phyloP scores from a whole-genome alignment of 2,888 invertebrate species.

The Xylocampa areola region DNA sequence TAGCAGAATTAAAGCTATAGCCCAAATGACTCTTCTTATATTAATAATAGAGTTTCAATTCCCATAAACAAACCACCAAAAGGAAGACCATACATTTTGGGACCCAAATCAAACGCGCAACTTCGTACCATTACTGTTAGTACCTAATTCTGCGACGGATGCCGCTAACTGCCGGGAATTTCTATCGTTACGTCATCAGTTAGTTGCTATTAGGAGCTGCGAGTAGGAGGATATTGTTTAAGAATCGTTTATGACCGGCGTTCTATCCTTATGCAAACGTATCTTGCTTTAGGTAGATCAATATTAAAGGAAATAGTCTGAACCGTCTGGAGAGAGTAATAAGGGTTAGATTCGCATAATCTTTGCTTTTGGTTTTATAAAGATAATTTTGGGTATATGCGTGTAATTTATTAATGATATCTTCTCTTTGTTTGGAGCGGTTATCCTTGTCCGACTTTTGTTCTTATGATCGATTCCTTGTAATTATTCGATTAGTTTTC shows the following conservation, averaged over 20 bases:
- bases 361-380: not conserved
- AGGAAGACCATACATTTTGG: slow-evolving; percentile 42
- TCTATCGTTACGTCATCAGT: slow-evolving; percentile 67
- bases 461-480: slow-evolving; percentile 54
- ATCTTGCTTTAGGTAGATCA: slow-evolving; percentile 47
- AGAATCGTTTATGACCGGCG: slow-evolving; percentile 48
- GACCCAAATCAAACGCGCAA: slow-evolving; percentile 52
- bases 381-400: slow-evolving; percentile 37
- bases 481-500: slow-evolving; percentile 59
- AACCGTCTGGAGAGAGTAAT: no score
- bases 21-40: no score
- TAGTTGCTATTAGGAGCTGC: slow-evolving; percentile 50
- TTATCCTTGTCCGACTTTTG: slow-evolving; percentile 61
- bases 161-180: slow-evolving; percentile 66
- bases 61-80: slow-evolving; percentile 17
- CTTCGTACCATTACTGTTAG: slow-evolving; percentile 43
- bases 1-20: no score
- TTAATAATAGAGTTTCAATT: no score
- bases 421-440: slow-evolving; percentile 68
- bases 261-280: slow-evolving; percentile 35
- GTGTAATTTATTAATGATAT: slow-evolving; percentile 75
- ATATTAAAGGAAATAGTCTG: no score
- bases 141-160: slow-evolving; percentile 64
- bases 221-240: slow-evolving; percentile 58
- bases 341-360: slow-evolving; percentile 28